Evolutionary conservation across 2,113 vertebrate genomes (phyloP).

Genomic region (Oenanthe melanoleuca): DNA sequence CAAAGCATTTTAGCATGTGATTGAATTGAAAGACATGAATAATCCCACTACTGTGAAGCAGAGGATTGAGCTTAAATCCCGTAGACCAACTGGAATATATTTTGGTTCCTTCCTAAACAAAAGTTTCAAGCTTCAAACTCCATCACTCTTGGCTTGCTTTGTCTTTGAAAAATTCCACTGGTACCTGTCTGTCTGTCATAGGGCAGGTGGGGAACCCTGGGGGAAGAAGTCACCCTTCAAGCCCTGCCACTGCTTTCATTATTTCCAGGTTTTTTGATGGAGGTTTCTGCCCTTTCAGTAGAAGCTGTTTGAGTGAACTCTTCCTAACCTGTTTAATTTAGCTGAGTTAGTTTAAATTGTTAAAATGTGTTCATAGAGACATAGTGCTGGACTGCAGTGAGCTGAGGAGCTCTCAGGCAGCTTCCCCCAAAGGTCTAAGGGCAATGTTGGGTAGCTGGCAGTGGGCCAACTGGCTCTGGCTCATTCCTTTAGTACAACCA

Average conservation of each 20-base stretch:
- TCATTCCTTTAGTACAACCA: not conserved
- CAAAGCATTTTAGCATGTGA: conserved; percentile 36
- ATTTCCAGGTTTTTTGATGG: not conserved
- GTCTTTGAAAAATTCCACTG: not conserved
- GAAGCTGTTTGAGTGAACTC: conserved; percentile 2
- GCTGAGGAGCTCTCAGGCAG: not conserved
- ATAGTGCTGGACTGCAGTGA: not conserved
- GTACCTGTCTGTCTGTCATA: not conserved
- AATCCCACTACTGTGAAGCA: conserved; percentile 25
- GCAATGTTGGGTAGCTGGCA: not conserved
- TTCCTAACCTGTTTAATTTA: conserved; percentile 23
- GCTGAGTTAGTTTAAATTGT: not conserved
- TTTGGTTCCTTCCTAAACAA: not conserved
- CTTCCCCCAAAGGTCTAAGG: conserved; percentile 29
- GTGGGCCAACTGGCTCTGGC: not conserved
- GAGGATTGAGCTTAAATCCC: not conserved
- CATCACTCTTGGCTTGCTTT: not conserved
- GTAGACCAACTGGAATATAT: not conserved
- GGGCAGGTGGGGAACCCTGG: not conserved
- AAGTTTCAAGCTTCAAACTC: not conserved
- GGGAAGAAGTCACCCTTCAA: not conserved
- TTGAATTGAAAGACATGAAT: conserved; percentile 15
- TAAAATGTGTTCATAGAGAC: not conserved
- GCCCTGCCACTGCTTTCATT: not conserved
- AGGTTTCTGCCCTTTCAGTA: not conserved